phyloP scores from a whole-genome alignment of 2,113 vertebrate genomes.

The Oreochromis tanganicae region DNA sequence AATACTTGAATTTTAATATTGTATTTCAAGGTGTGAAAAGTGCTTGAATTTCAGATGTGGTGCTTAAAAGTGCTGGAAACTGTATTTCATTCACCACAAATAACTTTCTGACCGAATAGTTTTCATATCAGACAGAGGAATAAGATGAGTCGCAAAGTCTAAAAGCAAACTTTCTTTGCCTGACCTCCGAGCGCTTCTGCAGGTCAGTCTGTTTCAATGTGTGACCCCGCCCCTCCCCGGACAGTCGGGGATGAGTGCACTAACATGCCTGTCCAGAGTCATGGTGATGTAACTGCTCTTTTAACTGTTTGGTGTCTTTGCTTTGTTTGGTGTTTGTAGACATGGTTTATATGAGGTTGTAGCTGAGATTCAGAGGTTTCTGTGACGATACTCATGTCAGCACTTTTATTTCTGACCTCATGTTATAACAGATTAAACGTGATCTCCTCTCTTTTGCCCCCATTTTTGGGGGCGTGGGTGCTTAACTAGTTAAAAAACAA shows the following conservation, averaged over 20 bases:
- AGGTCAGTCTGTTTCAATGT: neutral
- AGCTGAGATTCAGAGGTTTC: neutral
- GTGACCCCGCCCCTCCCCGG: neutral
- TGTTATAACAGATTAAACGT: neutral
- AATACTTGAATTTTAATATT: neutral
- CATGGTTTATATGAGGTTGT: neutral
- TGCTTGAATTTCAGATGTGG: neutral
- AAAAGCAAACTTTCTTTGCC: neutral
- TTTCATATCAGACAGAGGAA: fast-evolving
- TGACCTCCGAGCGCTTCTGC: neutral
- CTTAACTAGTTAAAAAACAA: neutral
- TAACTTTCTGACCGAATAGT: neutral
- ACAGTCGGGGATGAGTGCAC: neutral
- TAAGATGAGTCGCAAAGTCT: neutral
- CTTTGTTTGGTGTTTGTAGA: neutral
- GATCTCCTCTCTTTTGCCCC: neutral
- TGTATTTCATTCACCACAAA: neutral
- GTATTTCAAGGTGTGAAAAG: neutral
- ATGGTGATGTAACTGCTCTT: neutral
- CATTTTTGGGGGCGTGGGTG: fast-evolving
- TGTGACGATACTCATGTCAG: neutral
- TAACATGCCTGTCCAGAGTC: neutral
- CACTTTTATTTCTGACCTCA: neutral
- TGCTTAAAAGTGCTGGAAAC: neutral
- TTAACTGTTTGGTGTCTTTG: neutral